phyloP scores from a whole-genome alignment of 1,140 invertebrate genomes.

The Elysia chlorotica region DNA sequence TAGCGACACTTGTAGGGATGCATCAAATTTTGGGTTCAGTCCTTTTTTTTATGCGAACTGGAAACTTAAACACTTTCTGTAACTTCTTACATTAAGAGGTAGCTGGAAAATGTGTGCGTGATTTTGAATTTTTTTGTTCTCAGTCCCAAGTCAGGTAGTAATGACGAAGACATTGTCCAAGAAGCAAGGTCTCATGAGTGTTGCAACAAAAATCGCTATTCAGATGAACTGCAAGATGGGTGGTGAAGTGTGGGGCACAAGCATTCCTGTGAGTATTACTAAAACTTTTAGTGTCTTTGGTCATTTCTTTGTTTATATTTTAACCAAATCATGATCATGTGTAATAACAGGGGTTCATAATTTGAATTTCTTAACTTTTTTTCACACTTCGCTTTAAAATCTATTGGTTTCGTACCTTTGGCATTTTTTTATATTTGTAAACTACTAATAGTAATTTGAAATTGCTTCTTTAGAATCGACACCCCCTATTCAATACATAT shows the following conservation, averaged over 20 bases:
- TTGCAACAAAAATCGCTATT: constrained; percentile 66
- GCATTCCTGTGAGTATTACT: constrained; percentile 72
- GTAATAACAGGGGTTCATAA: background rate
- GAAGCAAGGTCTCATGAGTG: constrained; percentile 61
- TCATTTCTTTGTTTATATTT: too few relatives aligned
- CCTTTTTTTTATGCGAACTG: background rate
- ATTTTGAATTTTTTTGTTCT: constrained; percentile 7
- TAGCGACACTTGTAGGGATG: too few relatives aligned
- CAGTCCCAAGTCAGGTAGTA: constrained; percentile 72
- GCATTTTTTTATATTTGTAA: too few relatives aligned
- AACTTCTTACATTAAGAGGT: background rate
- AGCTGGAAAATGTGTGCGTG: background rate
- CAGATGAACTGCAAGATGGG: constrained; percentile 96
- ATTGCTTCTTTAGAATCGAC: too few relatives aligned
- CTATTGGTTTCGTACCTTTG: too few relatives aligned
- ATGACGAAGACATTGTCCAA: constrained; percentile 66
- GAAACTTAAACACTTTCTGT: background rate
- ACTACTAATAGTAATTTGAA: too few relatives aligned
- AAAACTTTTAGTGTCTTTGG: too few relatives aligned
- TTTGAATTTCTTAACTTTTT: too few relatives aligned
- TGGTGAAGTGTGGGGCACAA: constrained; percentile 84
- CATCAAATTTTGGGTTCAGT: too few relatives aligned
- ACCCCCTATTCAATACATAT: too few relatives aligned
- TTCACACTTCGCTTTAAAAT: too few relatives aligned
- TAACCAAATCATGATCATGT: background rate